Evolutionary conservation across 64 coral and sea anemone species (phyloP).

Genomic region (Montipora sp.): DNA sequence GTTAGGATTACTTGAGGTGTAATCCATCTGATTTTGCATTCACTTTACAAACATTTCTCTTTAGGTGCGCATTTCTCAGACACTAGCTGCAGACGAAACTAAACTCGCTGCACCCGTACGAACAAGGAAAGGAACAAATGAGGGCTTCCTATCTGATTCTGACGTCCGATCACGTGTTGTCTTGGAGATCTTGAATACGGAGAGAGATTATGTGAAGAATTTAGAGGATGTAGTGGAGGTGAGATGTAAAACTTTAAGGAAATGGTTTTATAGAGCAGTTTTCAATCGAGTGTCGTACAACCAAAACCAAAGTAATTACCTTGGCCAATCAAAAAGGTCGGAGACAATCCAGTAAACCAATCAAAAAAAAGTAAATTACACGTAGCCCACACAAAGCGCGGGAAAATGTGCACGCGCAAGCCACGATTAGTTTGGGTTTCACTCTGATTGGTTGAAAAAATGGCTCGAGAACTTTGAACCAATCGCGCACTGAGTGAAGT

Average conservation of each 20-base stretch:
- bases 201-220: conserved; percentile 97
- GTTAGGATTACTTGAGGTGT: neutral
- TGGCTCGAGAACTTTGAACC: too few species aligned
- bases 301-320: too few species aligned
- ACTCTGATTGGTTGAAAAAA: too few species aligned
- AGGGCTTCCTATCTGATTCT: conserved; percentile 74
- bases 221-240: conserved; percentile 94
- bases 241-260: neutral
- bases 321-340: too few species aligned
- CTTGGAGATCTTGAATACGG: conserved; percentile 86
- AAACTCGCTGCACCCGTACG: conserved; percentile 69
- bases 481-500: too few species aligned
- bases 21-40: neutral
- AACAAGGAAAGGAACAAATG: conserved; percentile 75
- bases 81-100: conserved; percentile 67
- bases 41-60: neutral
- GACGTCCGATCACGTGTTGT: conserved; percentile 86
- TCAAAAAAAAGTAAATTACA: too few species aligned
- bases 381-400: too few species aligned
- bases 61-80: conserved; percentile 87
- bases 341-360: too few species aligned
- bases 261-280: neutral
- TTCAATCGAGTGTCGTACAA: too few species aligned
- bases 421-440: too few species aligned
- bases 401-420: too few species aligned